Conservation (phyloP, 1,140 invertebrate genomes). For the Procambarus virginalis region DNA sequence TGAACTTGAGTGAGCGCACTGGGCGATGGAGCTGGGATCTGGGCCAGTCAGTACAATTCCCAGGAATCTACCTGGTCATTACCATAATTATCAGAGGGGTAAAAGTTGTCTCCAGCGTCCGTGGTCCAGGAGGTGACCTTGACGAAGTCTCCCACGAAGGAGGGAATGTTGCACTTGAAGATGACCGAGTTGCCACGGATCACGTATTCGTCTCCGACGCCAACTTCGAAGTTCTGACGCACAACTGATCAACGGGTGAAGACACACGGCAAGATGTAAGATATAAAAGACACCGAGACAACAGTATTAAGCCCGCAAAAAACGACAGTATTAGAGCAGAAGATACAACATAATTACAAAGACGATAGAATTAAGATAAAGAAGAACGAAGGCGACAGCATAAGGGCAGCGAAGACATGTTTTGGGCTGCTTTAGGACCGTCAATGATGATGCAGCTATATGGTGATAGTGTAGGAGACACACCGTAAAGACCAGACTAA, state of each 20-base stretch:
- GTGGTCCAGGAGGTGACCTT: slow-evolving; percentile 89
- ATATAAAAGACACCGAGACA: too few relatives aligned
- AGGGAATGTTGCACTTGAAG: slow-evolving; percentile 92
- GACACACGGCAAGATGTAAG: background rate
- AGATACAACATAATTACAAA: background rate
- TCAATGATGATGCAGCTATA: too few relatives aligned
- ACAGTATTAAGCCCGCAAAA: slow-evolving; percentile 68
- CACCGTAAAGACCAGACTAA: too few relatives aligned
- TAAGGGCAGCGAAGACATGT: too few relatives aligned
- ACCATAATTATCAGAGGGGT: slow-evolving; percentile 25
- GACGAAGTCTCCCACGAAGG: slow-evolving; percentile 94
- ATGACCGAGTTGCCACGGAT: slow-evolving; percentile 93
- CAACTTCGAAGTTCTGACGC: slow-evolving; percentile 89
- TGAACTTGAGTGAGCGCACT: background rate
- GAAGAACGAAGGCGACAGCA: too few relatives aligned
- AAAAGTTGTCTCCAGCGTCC: slow-evolving; percentile 77
- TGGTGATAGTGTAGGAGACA: too few relatives aligned
- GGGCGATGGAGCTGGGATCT: too few relatives aligned
- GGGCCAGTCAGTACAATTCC: background rate
- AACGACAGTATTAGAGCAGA: background rate
- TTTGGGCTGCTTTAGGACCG: too few relatives aligned
- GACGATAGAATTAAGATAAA: too few relatives aligned
- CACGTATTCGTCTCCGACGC: slow-evolving; percentile 84
- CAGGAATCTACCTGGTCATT: background rate
- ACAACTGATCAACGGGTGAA: slow-evolving; percentile 80